Evolutionary conservation across 1,140 invertebrate genomes (phyloP), one percentile per base, ranked within the genome.

Genomic region (Cecropterus lyciades): DNA sequence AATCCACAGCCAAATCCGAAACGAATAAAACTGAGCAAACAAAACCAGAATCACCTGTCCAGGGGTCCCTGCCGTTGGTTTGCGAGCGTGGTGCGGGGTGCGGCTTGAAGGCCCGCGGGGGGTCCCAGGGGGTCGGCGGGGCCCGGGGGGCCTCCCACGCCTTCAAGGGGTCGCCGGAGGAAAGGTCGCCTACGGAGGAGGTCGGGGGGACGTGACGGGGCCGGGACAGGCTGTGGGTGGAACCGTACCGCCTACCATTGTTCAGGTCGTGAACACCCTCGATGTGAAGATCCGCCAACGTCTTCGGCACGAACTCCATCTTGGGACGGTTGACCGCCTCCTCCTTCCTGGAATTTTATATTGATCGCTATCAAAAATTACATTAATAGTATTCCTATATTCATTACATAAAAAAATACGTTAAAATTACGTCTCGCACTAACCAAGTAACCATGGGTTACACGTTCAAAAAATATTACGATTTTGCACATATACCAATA

Each of bases 231-330:
- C 85, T 90, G 65, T 84, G 85, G 69, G 79, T 84, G 84, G 90
- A 92, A 80, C 92, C 89, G 84, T 85, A 90, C 77, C 87, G 87
- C 87, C 91, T 91, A 93, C 92, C 92, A 78, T 93, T 91, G 84
- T 87, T 92, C 67, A 92, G 67, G 56, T 91, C 87, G 80, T 88
- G 84, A 55, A 92, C 92, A 70, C 93, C 94, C 78, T 97, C 96
- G 82, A 98, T 96, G 85, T 97, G 95, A 46, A 99, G 94, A 92
- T 99, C 98, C 43, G 96, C 94, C 76, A 98, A 93, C 56, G 97
- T 97, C 94, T 99, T 99, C 69, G 98, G 98, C 80, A 97, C 95
- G 92, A 99, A 99, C 89, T 99, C 97, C 86, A 95, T 77, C 92
- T 97, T 97, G 71, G 98, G 98, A 93, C 97, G 95, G 91, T 93